Evolutionary conservation across 2,113 vertebrate genomes (phyloP), one percentile per base, ranked within the genome.

Genomic region (Charina bottae): DNA sequence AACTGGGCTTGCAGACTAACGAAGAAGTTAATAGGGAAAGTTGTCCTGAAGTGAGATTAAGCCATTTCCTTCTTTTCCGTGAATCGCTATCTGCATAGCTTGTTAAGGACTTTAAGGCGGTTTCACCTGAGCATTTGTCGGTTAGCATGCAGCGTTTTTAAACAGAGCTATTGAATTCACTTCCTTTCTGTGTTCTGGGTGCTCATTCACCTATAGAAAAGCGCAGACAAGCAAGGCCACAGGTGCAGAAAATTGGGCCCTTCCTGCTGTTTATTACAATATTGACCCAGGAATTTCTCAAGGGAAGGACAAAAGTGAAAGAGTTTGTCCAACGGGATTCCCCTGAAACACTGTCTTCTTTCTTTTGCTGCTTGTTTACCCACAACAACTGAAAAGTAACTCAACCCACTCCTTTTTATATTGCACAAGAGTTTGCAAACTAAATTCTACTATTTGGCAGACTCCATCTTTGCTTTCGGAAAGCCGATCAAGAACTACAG

Each of bases 191-290:
- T 0, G 7, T 95, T 93, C 93, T 94, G 86, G 93, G 93, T 95
- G 95, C 91, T 94, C 93, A 95, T 95, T 96, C 95, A 94, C 95
- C 95, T 96, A 96, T 94, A 96, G 95, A 97, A 97, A 95, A 95
- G 93, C 53, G 93, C 28, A 94, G 95, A 95, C 94, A 97, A 96
- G 96, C 94, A 95, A 96, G 94, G 92, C 92, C 95, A 94, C 96
- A 97, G 97, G 96, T 96, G 97, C 95, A 96, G 95, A 96, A 96
- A 96, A 97, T 94, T 95, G 91, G 95, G 91, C 42, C 93, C 95
- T 95, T 97, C 96, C 96, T 97, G 95, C 95, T 97, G 95, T 93
- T 96, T 96, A 96, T 96, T 95, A 96, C 95, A 96, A 94, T 92
- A 78, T 93, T 92, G 92, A 93, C 93, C 94, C 55, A 21, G 92